Percentiles rank a stretch among this genome's conserved stretches.
Evolutionary conservation across 2,888 invertebrate genomes (phyloP).

Genomic region (Hirtodrosophila trivittata): DNA sequence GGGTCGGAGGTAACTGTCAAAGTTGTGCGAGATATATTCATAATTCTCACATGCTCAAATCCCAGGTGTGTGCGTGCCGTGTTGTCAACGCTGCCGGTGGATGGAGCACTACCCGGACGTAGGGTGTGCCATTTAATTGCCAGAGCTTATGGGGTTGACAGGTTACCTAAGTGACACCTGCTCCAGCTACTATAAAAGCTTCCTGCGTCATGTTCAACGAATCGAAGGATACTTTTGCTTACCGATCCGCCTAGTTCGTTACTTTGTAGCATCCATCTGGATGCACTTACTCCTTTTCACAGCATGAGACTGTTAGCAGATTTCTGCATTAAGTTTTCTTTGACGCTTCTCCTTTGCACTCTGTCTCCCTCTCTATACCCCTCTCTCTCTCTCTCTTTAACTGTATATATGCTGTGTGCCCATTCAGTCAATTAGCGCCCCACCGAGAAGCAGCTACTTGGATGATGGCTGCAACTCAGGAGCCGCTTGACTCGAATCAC

Average conservation of each 20-base stretch:
- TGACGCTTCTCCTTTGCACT: too few species aligned
- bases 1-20: constrained; percentile 50
- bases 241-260: too few species aligned
- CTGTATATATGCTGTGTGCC: constrained; percentile 5
- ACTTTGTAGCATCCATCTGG: neutral
- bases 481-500: constrained; percentile 28
- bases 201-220: neutral
- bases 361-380: neutral
- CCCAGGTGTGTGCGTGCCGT: constrained; percentile 42
- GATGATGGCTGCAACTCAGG: constrained; percentile 37
- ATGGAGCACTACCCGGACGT: neutral
- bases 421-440: constrained; percentile 67
- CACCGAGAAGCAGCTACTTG: constrained; percentile 69
- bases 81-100: constrained; percentile 27
- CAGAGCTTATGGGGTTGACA: constrained; percentile 35
- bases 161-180: constrained; percentile 11
- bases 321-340: too few species aligned
- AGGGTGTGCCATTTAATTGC: constrained; percentile 63
- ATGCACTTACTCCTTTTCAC: neutral
- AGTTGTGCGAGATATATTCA: constrained; percentile 63
- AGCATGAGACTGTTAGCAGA: too few species aligned
- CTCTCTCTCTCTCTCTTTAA: neutral
- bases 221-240: too few species aligned
- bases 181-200: neutral
- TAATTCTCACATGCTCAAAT: constrained; percentile 69